These are phyloP conservation scores for Sphaerophoria taeniata DNA, from an alignment of 2,888 invertebrate species.

Conservation along the genomic window DNA sequence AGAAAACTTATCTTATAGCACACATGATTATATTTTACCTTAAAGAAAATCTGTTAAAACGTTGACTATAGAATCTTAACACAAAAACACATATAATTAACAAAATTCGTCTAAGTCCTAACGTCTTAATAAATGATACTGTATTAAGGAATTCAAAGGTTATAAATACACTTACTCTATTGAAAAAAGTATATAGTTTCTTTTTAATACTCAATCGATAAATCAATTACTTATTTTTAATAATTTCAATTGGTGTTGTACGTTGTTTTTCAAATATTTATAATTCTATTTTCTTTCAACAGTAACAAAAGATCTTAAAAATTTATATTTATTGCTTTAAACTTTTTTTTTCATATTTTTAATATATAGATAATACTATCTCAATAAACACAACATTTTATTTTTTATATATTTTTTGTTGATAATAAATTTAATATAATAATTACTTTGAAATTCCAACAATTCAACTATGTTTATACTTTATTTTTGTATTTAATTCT, in stretches of 20 bases:
- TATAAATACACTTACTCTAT: conserved; percentile 57
- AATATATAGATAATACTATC: conserved; percentile 9
- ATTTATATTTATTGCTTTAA: conserved; percentile 46
- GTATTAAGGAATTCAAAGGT: conserved; percentile 1
- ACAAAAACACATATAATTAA: neutral
- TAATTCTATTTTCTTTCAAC: neutral
- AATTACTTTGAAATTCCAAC: conserved; percentile 57
- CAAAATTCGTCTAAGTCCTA: neutral
- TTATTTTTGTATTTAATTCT: conserved; percentile 63
- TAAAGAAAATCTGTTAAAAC: neutral
- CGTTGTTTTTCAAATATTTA: conserved; percentile 32
- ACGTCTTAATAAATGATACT: neutral
- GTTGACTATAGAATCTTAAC: neutral
- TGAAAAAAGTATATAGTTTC: conserved; percentile 16
- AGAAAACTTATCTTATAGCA: conserved; percentile 1
- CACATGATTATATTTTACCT: neutral
- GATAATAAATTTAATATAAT: conserved; percentile 36
- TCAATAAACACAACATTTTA: conserved; percentile 47
- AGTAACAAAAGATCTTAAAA: conserved; percentile 46
- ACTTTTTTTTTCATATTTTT: neutral
- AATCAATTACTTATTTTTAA: neutral
- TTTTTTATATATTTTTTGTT: conserved; percentile 3
- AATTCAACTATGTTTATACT: conserved; percentile 59
- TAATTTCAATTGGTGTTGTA: conserved; percentile 41
- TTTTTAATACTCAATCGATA: conserved; percentile 16